Base-by-base conservation (phyloP, 2,797 vertebrate species). In the Xyrichtys novacula region DNA sequence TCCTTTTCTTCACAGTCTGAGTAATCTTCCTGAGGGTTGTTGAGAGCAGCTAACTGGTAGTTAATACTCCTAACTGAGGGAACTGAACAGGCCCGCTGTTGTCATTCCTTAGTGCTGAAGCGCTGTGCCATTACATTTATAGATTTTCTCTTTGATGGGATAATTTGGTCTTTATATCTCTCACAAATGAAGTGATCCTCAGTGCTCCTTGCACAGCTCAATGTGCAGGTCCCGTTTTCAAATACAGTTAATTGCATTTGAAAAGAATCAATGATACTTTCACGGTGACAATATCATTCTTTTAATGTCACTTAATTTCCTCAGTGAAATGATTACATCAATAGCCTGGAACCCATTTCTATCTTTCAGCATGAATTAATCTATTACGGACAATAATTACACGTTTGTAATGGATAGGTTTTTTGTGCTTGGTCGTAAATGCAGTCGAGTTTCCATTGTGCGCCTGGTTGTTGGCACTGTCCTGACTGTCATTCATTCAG, bases 71-170 rank as follows among this genome's bases (percentile, higher is more conserved):
- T 66, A 76, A 85, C 76, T 68, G 80, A 63, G 81, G 74, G 87
- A 90, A 87, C 81, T 79, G 82, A 88, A 83, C 88, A 84, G 81
- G 71, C 22, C 76, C 61, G 53, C 85, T 85, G 85, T 89, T 91
- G 89, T 91, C 85, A 84, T 84, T 86, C 79, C 85, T 87, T 81
- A 76, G 82, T 67, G 81, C 83, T 63, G 83, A 85, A 87, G 86
- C 71, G 58, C 84, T 55, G 73, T 75, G 84, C 88, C 89, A 91
- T 92, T 92, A 90, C 92, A 91, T 91, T 92, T 92, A 93, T 93
- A 93, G 91, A 94, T 93, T 93, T 94, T 92, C 90, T 81, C 83
- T 91, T 91, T 91, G 89, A 92, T 91, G 90, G 89, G 86, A 90
- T 92, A 92, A 94, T 92, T 91, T 91, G 89, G 87, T 90, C 88